These are phyloP conservation scores for Bombus soroeensis DNA, from an alignment of 1,140 invertebrate species.

Conservation along the genomic window DNA sequence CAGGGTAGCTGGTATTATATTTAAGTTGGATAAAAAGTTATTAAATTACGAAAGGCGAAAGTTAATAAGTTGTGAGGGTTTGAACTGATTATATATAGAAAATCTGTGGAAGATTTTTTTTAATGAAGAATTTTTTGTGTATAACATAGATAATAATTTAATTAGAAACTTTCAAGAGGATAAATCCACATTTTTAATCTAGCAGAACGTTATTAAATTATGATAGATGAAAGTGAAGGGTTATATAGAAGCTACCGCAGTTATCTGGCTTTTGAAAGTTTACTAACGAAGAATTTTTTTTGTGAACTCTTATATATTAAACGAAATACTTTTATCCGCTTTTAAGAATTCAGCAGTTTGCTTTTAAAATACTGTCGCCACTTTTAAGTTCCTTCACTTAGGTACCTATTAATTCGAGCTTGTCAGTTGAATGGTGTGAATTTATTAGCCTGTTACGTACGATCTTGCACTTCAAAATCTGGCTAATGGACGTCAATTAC, in stretches of 20 bases:
- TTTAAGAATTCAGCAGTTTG: background rate
- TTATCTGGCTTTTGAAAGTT: background rate
- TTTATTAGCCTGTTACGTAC: background rate
- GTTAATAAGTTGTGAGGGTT: no score
- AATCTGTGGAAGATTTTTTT: background rate
- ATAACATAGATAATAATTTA: background rate
- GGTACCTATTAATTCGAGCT: background rate
- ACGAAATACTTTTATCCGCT: background rate
- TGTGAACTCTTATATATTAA: background rate
- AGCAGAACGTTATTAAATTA: background rate
- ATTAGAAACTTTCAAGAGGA: background rate
- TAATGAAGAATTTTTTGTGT: background rate
- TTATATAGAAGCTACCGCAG: background rate
- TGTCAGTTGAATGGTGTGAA: background rate
- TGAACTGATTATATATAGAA: no score
- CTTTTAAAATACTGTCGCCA: background rate
- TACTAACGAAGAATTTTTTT: background rate
- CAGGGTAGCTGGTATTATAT: no score
- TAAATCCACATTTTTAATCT: background rate
- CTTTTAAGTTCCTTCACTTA: background rate
- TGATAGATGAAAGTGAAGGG: background rate
- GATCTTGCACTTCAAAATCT: background rate
- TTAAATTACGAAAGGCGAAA: no score
- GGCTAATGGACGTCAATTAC: constrained; percentile 22
- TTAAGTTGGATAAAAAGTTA: no score